Evolutionary conservation across 2,888 invertebrate genomes (phyloP), one percentile per base, ranked within the genome.

Genomic region (Piscicola geometra): DNA sequence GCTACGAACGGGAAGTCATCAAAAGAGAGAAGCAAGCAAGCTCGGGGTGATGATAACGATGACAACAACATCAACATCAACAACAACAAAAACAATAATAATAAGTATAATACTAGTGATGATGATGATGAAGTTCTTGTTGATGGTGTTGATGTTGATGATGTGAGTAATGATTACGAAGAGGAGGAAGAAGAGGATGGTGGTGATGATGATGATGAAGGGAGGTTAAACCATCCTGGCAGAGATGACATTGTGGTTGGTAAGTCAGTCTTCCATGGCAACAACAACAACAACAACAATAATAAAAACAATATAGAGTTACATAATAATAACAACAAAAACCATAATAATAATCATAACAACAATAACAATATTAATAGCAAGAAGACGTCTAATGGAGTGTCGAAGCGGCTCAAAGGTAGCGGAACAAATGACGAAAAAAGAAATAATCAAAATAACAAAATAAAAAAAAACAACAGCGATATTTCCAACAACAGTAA

Each of bases 211-310:
- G 15, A 41, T 15, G 15, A 15, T 15, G 9, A 41, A 5, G 15
- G 15, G 15, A 41, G 41, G 41, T n/a, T n/a, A n/a, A n/a, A 15
- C 50, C 9, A 47, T 9, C 60, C 60, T 25, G 25, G 9, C 21
- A 56, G 60, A 25, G 71, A 71, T 41, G 71, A 71, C 52, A 71
- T 71, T n/a, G 50, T 71, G 28, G 50, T 71, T 0, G 71, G 71
- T 18, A 71, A 71, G 52, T 5, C 28, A 1, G 52, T 41, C 21
- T 50, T 28, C 52, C 50, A 71, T n/a, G n/a, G 33, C 52, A 71
- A 32, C 21, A 32, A 28, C 52, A 30, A 25, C 33, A 32, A 30
- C 52, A 52, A 52, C 52, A 52, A 71, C 33, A 52, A 52, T 30
- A 30, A 71, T 33, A n/a, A 35, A 3, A 25, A 18, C n/a, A 47